Base-by-base conservation (phyloP, 2,797 vertebrate genomes). In the Xyrichtys novacula region DNA sequence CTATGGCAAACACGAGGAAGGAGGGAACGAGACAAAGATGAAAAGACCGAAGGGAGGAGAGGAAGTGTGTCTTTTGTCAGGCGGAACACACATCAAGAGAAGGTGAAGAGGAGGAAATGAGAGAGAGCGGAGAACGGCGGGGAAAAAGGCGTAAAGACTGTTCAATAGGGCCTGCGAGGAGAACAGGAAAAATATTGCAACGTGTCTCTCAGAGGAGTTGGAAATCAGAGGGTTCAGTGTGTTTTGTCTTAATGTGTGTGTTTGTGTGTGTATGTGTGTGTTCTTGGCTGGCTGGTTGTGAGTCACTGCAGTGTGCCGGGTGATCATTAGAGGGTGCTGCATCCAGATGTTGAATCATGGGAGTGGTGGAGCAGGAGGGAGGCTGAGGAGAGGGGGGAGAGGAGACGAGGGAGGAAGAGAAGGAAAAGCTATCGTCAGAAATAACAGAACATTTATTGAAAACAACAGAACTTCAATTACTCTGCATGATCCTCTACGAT, bases 61-160 rank as follows among this genome's bases (percentile, higher is more conserved):
- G 88, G 84, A 90, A 88, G 84, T 67, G 78, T 61, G 71, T 86
- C 79, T 85, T 88, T 89, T 89, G 86, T 89, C 80, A 71, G 65
- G 53, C 28, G 6, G 20, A 71, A 71, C 56, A 68, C 78, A 75
- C 77, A 83, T 80, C 66, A 83, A 77, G 84, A 50, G 3, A 70
- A 71, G 61, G 80, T 64, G 12, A 83, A 68, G 74, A 57, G 66
- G 58, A 81, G 79, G 78, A 86, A 88, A 85, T 80, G 80, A 26
- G 44, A 25, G 66, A 58, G 72, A 1, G 42, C 1, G 74, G 74
- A 69, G 72, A 86, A 83, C 20, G 42, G 57, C 52, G 50, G 74
- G 72, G 78, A 66, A 69, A 74, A 67, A 44, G 65, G 31, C 40
- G 55, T 80, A 74, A 80, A 85, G 61, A 60, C 56, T 68, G 34